Conservation (phyloP, 92 coral and sea anemone species). For the Palythoa heliodiscus region DNA sequence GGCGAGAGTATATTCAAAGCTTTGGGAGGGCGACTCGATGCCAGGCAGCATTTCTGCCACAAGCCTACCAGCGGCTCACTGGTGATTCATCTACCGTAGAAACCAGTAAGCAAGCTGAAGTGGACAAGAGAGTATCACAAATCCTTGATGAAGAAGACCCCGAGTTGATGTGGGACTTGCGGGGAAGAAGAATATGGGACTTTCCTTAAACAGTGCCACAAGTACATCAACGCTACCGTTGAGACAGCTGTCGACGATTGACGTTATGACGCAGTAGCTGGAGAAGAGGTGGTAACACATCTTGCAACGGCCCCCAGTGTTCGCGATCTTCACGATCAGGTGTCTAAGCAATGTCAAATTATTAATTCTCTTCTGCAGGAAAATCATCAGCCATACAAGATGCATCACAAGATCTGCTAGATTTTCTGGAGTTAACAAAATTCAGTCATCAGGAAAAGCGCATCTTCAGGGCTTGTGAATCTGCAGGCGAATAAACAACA, state of each 20-base stretch:
- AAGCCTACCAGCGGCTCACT: conserved; percentile 53
- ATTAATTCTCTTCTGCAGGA: no score
- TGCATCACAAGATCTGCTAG: no score
- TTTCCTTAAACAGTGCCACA: conserved; percentile 49
- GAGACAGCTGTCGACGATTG: conserved; percentile 63
- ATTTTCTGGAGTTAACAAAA: no score
- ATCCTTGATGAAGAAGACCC: conserved; percentile 62
- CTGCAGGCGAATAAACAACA: no score
- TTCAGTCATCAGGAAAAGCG: no score
- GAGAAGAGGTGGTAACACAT: conserved; percentile 38
- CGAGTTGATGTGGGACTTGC: conserved; percentile 49
- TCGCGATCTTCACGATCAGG: conserved; percentile 49
- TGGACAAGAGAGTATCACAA: conserved; percentile 46
- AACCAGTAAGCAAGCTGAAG: conserved; percentile 41
- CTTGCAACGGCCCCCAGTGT: conserved; percentile 45
- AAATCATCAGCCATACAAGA: no score
- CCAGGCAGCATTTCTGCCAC: conserved; percentile 53
- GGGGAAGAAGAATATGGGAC: conserved; percentile 29
- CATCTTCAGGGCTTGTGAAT: no score
- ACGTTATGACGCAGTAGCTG: conserved; percentile 48
- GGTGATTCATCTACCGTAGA: conserved; percentile 45
- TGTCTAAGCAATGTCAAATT: conserved; percentile 34
- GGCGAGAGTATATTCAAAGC: conserved; percentile 35
- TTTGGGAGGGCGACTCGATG: conserved; percentile 57
- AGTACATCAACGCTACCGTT: conserved; percentile 33